Base-by-base conservation (phyloP, 2,797 vertebrate genomes). In the Microctenopoma stevenorrisi region DNA sequence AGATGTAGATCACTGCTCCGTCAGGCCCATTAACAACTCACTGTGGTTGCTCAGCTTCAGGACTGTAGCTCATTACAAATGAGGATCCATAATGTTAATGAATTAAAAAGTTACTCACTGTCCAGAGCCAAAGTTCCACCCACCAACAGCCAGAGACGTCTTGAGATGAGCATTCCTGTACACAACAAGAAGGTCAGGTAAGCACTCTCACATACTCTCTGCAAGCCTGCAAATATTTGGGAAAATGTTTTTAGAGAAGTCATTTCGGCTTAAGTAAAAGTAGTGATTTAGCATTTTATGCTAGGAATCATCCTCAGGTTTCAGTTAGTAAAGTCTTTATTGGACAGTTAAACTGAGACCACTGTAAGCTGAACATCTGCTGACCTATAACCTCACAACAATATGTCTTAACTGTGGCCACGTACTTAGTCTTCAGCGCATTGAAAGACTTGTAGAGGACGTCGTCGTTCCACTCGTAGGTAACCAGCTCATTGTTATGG, bases 101-200 rank as follows among this genome's bases (percentile, higher is more conserved):
- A 22, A 22, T 22, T 13, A n/a, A 26, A 22, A 22, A 22, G 22
- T 22, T 44, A 82, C 94, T 93, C 78, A 95, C 95, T 92, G 93
- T 4, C 5, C 3, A 28, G 93, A 94, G 59, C 94, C 95, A 25
- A 95, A 95, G 81, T 95, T 94, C 94, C 95, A 95, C 4, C 95
- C 95, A 18, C 94, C 94, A 0, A 95, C 78, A 55, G 95, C 95
- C 82, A 96, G 78, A 50, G 95, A 80, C 1, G 94, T 96, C 74
- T 91, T 94, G 80, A 96, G 80, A 14, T 81, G 25, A 37, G 81
- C 70, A 76, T 96, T 96, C 76, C 95, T 42, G 42, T 43, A 16
- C 7, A 43, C 71, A 12, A 4, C 51, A 1, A 51, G 44, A 48
- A 33, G 30, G 30, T 33, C 30, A 1, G 1, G 2, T 52, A 37